Evolutionary conservation across 2,113 vertebrate species (phyloP), one percentile per base, ranked within the genome.

Genomic region (Macquaria ambigua): DNA sequence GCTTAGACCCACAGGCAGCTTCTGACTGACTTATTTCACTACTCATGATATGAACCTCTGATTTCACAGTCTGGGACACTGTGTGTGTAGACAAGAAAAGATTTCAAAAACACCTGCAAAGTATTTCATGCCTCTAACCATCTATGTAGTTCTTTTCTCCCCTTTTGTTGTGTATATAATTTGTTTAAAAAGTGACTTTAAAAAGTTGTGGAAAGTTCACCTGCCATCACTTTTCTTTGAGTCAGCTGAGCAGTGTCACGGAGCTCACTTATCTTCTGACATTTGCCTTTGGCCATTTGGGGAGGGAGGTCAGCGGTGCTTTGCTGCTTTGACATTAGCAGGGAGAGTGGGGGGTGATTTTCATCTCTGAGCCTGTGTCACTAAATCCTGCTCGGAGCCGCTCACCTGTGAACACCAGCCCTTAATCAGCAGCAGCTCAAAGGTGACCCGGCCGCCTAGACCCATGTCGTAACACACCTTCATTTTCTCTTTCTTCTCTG

Each of bases 391-490:
- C 93, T 93, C 10, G 82, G 83, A 95, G 90, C 87, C 82, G 82
- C 90, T 95, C 87, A 95, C 90, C 92, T 94, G 92, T 93, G 90
- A 94, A 90, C 83, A 50, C 62, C 86, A 63, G 75, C 81, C 84
- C 85, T 88, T 92, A 88, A 94, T 92, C 92, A 95, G 75, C 88
- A 79, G 86, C 72, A 23, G 85, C 93, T 93, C 90, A 93, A 91
- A 89, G 89, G 89, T 87, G 91, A 93, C 92, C 86, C 62, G 11
- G 61, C 81, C 74, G 56, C 87, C 46, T 59, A 76, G 85, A 92
- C 89, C 90, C 77, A 75, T 94, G 92, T 94, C 92, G 93, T 43
- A 92, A 92, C 92, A 93, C 94, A 91, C 90, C 90, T 83, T 84
- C 43, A 43, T 90, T 90, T 85, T 89, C 83, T 81, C 90, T 91